A percentile compares a stretch with the other conserved stretches of the same genome.
phyloP scores from a whole-genome alignment of 2,797 vertebrate genomes.

The Mormyrus hasselquistii region DNA sequence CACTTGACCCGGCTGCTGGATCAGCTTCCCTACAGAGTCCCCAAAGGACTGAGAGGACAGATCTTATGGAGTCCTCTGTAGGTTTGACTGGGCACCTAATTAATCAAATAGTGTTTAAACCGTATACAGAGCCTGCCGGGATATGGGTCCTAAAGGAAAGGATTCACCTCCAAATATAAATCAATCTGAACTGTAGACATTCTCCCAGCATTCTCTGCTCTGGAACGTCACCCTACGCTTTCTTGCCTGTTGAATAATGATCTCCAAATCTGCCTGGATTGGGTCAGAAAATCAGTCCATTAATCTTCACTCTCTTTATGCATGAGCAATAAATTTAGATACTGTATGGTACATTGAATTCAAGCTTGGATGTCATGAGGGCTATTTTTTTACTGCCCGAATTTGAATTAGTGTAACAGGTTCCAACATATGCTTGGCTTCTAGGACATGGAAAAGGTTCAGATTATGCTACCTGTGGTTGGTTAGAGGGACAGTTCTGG shows the following conservation, averaged over 20 bases:
- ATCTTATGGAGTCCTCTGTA: neutral
- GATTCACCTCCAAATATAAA: neutral
- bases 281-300: constrained; percentile 5
- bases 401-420: neutral
- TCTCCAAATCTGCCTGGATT: neutral
- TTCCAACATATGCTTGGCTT: neutral
- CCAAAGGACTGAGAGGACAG: neutral
- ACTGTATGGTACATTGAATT: neutral
- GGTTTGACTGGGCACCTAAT: neutral
- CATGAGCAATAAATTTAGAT: neutral
- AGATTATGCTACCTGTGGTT: neutral
- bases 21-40: neutral
- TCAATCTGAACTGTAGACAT: neutral
- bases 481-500: neutral
- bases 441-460: neutral
- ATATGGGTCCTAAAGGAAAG: neutral
- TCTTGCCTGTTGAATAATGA: neutral
- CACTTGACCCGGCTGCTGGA: neutral
- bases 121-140: neutral
- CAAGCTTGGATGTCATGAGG: neutral
- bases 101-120: neutral
- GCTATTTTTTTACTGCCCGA: neutral
- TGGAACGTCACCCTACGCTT: neutral
- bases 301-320: neutral
- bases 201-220: neutral